Percentiles rank a stretch among this genome's conserved stretches.
phyloP scores from a whole-genome alignment of 2,888 invertebrate species.

The Brachyptera risi region DNA sequence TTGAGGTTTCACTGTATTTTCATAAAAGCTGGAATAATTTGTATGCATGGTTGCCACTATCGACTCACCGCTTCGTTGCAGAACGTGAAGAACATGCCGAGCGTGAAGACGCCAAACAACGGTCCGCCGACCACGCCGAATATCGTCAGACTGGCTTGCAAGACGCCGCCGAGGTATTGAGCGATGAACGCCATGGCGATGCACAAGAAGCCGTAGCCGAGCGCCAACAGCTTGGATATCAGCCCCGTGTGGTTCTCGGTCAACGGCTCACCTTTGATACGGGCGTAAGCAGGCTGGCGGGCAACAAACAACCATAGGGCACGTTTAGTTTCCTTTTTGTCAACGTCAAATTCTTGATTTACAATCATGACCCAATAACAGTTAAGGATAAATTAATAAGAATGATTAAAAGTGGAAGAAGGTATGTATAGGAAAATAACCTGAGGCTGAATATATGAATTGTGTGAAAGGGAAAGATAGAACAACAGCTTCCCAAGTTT shows the following conservation, averaged over 20 bases:
- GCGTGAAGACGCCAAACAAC: slow-evolving; percentile 75
- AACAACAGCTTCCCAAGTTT: too few species aligned
- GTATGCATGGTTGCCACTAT: not conserved
- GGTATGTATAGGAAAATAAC: too few species aligned
- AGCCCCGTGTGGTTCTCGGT: slow-evolving; percentile 31
- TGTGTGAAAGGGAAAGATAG: too few species aligned
- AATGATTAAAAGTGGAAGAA: too few species aligned
- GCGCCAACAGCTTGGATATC: slow-evolving; percentile 51
- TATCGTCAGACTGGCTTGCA: slow-evolving; percentile 82
- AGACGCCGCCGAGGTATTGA: slow-evolving; percentile 75
- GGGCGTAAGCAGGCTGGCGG: slow-evolving; percentile 40
- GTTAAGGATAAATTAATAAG: too few species aligned
- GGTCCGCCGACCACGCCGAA: slow-evolving; percentile 88
- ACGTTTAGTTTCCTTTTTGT: too few species aligned
- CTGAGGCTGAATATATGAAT: too few species aligned
- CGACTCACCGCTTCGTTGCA: slow-evolving; percentile 63
- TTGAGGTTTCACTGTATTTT: too few species aligned
- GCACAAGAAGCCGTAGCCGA: slow-evolving; percentile 69
- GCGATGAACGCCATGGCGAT: slow-evolving; percentile 79
- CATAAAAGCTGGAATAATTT: too few species aligned
- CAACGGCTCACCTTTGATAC: slow-evolving; percentile 26
- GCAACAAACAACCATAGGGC: too few species aligned
- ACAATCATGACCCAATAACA: too few species aligned
- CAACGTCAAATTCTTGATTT: too few species aligned
- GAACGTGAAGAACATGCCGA: slow-evolving; percentile 76